Evolutionary conservation across 2,797 vertebrate genomes (phyloP), one percentile per base, ranked within the genome.

Genomic region (Tadarida brasiliensis): DNA sequence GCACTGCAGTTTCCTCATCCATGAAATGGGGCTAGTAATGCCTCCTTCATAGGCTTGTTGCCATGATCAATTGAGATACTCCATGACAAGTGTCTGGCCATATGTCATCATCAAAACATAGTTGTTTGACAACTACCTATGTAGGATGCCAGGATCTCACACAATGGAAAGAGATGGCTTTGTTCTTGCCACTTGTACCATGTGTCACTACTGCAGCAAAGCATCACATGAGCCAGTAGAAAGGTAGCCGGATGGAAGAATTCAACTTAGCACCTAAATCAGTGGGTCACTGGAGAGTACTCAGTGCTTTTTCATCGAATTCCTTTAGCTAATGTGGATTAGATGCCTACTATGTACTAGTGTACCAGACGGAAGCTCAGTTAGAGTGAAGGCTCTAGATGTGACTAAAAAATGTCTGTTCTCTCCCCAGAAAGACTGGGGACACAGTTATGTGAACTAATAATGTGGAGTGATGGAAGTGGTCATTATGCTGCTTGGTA

Each of bases 141-240:
- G 19, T 28, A 59, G 17, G 39, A 65, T 74, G 30, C 26, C 26
- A 76, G 74, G 26, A 57, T 94, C 30, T 16, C 6, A 49, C 8
- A 76, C 33, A 83, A 12, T 5, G 76, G 73, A 83, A 83, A 82
- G 65, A 90, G 54, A 76, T 47, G 81, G 17, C 57, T 94, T 89
- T 95, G 67, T 67, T 92, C 10, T 57, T 87, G n/a, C 68, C 49
- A 61, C 57, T 89, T 88, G 91, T 83, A 30, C 59, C 39, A 22
- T 77, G 22, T 14, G 63, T 91, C 65, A 39, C 35, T 84, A 59
- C 71, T 84, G 44, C 7, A 57, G 68, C 33, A 87, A 54, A 87
- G 15, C 30, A 56, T 61, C 81, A 68, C 7, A 30, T 8, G 61
- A 85, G 11, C 14, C 44, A 51, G 28, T 35, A 81, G 85, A 77